These are phyloP conservation scores for Branchellion lobata DNA, from an alignment of 2,888 invertebrate species.

Conservation along the genomic window DNA sequence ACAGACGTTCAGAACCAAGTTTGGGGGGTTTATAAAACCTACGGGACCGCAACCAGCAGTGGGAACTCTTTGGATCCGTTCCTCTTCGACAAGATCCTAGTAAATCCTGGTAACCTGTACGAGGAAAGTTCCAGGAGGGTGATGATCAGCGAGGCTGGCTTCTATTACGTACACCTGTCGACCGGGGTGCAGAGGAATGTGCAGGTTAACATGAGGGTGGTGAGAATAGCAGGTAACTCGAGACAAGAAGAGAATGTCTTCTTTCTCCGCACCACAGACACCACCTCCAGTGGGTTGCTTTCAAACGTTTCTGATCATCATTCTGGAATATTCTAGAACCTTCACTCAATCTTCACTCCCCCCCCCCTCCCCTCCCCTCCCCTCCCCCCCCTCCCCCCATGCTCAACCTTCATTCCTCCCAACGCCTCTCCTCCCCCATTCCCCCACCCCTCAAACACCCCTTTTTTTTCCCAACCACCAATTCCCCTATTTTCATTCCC, in stretches of 20 bases:
- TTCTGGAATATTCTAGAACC: no score
- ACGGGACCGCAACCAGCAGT: constrained; percentile 23
- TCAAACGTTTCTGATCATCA: neutral
- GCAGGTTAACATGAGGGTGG: constrained; percentile 30
- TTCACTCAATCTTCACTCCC: no score
- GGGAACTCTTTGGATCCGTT: constrained; percentile 42
- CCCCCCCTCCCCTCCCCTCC: no score
- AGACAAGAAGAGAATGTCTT: constrained; percentile 21
- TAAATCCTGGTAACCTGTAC: constrained; percentile 36
- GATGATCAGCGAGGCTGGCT: constrained; percentile 27
- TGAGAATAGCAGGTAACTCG: neutral
- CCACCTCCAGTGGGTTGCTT: neutral
- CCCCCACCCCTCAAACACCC: no score
- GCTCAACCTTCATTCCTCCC: no score
- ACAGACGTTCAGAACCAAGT: neutral
- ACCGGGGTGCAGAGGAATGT: neutral
- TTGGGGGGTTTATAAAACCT: constrained; percentile 42
- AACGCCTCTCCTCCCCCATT: no score
- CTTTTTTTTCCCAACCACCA: no score
- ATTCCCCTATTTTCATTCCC: no score
- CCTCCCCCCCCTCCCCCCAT: no score
- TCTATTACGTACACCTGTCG: constrained; percentile 43
- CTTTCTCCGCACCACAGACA: neutral
- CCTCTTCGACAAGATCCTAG: constrained; percentile 34
- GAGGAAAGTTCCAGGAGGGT: constrained; percentile 12